A percentile compares a stretch with the other conserved stretches of the same genome.
Evolutionary conservation across 2,113 vertebrate genomes (phyloP).

Genomic region (Cnemophilus loriae): DNA sequence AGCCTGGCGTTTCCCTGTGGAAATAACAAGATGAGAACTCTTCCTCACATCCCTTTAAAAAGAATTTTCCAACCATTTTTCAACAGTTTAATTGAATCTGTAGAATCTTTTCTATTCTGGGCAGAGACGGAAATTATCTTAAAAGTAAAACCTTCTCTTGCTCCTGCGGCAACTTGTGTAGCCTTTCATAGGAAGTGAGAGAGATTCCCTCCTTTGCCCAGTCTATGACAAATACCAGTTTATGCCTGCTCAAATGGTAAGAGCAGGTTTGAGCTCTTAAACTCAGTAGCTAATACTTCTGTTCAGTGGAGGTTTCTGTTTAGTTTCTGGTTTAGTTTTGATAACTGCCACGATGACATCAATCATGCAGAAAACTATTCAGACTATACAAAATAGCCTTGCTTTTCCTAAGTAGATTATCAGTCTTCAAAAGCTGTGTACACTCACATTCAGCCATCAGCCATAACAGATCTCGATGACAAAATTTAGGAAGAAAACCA

Average conservation of each 20-base stretch:
- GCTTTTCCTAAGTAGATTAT: not conserved
- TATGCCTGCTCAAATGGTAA: not conserved
- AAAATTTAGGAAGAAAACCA: not conserved
- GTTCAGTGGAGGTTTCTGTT: not conserved
- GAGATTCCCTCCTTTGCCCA: not conserved
- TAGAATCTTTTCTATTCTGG: not conserved
- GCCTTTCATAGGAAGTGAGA: not conserved
- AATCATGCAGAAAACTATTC: not conserved
- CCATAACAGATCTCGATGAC: not conserved
- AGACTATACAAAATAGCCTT: not conserved
- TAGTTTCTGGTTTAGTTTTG: not conserved
- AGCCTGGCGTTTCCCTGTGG: constrained; percentile 88
- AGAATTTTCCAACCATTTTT: not conserved
- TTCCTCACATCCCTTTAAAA: not conserved
- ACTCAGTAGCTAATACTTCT: not conserved
- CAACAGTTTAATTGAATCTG: not conserved
- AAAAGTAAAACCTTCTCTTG: not conserved
- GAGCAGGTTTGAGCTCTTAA: not conserved
- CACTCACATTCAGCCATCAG: not conserved
- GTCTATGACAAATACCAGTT: not conserved
- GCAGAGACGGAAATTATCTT: not conserved
- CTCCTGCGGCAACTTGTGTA: accelerated
- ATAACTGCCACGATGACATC: not conserved
- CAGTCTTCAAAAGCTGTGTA: not conserved
- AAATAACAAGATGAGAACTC: not conserved